Evolutionary conservation across 2,113 vertebrate species (phyloP).

Genomic region (Oxygymnocypris stewartii): DNA sequence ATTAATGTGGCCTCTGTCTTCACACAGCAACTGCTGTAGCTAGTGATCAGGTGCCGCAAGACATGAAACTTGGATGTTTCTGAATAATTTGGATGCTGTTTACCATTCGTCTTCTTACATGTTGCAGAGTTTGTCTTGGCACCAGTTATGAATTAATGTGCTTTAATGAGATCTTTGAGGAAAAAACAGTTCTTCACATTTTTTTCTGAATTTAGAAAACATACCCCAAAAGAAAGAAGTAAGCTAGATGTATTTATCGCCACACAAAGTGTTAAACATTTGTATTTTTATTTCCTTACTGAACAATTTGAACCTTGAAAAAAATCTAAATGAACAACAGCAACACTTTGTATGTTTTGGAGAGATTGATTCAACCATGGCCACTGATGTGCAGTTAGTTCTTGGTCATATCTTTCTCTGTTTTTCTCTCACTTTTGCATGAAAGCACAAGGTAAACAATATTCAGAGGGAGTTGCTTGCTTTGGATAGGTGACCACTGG

Average conservation of each 20-base stretch:
- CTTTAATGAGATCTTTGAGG: slow-evolving; percentile 18
- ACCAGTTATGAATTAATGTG: slow-evolving; percentile 37
- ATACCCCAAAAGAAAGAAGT: not conserved
- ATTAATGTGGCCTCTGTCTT: slow-evolving; percentile 63
- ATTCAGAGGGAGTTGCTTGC: slow-evolving; percentile 52
- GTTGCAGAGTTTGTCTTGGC: slow-evolving; percentile 62
- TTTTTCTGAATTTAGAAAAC: not conserved
- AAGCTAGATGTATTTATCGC: not conserved
- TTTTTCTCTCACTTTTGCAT: slow-evolving; percentile 37
- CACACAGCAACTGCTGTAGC: slow-evolving; percentile 62
- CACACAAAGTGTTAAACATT: not conserved
- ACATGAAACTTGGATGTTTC: slow-evolving; percentile 50
- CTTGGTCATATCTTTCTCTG: slow-evolving; percentile 13
- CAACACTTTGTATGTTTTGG: slow-evolving; percentile 33
- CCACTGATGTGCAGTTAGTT: slow-evolving; percentile 26
- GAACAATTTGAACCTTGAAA: not conserved
- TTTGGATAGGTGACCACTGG: slow-evolving; percentile 53
- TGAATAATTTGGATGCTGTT: slow-evolving; percentile 31
- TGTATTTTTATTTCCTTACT: no score
- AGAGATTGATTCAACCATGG: slow-evolving; percentile 17
- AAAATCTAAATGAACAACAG: not conserved
- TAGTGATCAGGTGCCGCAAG: slow-evolving; percentile 60
- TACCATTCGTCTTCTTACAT: slow-evolving; percentile 54
- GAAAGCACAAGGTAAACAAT: slow-evolving; percentile 52
- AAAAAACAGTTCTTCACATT: not conserved